Conservation (phyloP, 1,140 invertebrate species). For the Holcopasites calliopsidis region DNA sequence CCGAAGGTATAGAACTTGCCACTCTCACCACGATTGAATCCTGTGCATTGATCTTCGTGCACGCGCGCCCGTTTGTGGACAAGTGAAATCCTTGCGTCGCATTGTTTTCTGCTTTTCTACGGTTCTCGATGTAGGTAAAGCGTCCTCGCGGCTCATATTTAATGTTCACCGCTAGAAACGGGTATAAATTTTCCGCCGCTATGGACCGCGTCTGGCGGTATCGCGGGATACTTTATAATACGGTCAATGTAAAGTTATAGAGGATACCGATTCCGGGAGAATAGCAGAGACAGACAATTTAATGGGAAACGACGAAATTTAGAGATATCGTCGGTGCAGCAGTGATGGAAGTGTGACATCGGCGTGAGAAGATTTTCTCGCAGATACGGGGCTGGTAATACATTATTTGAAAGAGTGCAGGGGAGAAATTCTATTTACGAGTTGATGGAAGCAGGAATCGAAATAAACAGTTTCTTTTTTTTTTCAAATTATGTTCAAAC, state of each 20-base stretch:
- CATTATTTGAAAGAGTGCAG: not conserved
- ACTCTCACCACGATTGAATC: conserved; percentile 14
- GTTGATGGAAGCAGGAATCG: no score
- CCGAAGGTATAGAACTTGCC: conserved; percentile 9
- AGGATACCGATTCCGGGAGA: not conserved
- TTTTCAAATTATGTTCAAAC: no score
- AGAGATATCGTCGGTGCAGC: no score
- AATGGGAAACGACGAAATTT: no score
- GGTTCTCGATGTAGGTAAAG: conserved; percentile 3
- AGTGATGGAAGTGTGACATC: no score
- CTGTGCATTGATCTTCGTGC: not conserved
- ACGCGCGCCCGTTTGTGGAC: no score
- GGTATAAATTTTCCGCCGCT: not conserved
- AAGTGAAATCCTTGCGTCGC: not conserved
- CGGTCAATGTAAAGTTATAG: conserved; percentile 1
- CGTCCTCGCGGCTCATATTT: not conserved
- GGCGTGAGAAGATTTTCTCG: no score
- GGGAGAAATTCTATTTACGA: no score
- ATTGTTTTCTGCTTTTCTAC: conserved; percentile 9
- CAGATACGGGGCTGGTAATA: no score
- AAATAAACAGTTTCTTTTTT: no score
- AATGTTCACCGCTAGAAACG: not conserved
- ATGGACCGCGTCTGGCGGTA: not conserved
- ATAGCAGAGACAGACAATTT: not conserved
- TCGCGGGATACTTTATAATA: conserved; percentile 5